Percentiles rank a stretch among this genome's conserved stretches.
phyloP scores from a whole-genome alignment of 2,113 vertebrate species.

The Mustela nigripes region DNA sequence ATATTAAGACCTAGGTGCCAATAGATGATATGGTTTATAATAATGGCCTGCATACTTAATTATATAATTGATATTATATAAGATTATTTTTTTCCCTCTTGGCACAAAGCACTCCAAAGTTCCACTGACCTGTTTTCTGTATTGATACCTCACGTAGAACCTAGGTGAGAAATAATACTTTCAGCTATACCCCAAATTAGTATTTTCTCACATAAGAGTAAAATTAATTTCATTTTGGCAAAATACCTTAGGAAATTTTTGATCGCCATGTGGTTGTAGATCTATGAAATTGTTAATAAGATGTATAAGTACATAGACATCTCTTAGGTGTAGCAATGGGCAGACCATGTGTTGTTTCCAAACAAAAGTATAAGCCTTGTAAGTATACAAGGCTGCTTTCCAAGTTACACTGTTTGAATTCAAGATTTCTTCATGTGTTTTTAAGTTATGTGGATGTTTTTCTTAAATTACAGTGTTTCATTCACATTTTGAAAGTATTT shows the following conservation, averaged over 20 bases:
- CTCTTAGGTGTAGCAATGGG: not conserved
- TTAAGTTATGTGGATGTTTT: not conserved
- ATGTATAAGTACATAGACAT: not conserved
- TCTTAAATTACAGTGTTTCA: not conserved
- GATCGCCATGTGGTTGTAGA: not conserved
- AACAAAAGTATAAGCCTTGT: not conserved
- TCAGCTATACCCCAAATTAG: not conserved
- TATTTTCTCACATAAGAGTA: not conserved
- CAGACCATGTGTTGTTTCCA: not conserved
- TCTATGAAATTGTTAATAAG: not conserved
- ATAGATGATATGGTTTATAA: not conserved
- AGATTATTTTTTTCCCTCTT: not conserved
- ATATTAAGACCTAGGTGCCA: not conserved
- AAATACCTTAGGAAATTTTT: slow-evolving; percentile 12
- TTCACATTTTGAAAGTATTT: not conserved
- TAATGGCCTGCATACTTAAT: not conserved
- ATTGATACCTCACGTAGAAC: not conserved
- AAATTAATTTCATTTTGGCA: slow-evolving; percentile 3
- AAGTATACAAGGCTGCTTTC: not conserved
- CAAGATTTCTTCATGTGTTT: not conserved
- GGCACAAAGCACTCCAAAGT: not conserved
- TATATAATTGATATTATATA: not conserved
- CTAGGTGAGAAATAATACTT: not conserved
- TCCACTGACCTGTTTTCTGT: not conserved
- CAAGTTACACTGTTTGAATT: not conserved